A percentile compares a stretch with the other conserved stretches of the same genome.
phyloP scores from a whole-genome alignment of 92 coral and sea anemone genomes.

The Umimayanthus chanpuru region DNA sequence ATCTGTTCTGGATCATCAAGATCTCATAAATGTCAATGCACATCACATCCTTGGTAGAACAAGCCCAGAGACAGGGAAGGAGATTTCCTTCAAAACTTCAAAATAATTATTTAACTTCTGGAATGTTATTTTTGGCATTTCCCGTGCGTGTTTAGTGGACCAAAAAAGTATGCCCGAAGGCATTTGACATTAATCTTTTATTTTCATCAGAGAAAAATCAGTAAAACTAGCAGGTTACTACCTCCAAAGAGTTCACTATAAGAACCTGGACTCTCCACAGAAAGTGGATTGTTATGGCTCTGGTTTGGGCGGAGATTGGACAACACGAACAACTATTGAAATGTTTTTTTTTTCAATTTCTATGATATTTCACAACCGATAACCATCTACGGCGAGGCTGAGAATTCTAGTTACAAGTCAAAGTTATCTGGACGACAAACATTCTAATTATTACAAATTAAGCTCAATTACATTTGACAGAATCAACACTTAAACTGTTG shows the following conservation, averaged over 20 bases:
- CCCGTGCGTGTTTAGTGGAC: not conserved
- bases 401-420: not conserved
- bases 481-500: conserved; percentile 15
- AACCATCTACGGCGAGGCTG: not conserved
- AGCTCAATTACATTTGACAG: conserved; percentile 14
- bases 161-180: not conserved
- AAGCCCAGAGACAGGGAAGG: not conserved
- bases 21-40: no score
- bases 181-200: not conserved
- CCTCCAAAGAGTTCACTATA: not conserved
- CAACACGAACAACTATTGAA: no score
- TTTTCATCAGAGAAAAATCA: not conserved
- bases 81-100: not conserved
- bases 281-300: not conserved
- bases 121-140: not conserved
- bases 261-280: not conserved
- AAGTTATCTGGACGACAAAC: conserved; percentile 5
- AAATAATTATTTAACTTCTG: no score
- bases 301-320: no score
- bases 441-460: not conserved
- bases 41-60: not conserved
- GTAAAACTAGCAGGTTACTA: not conserved
- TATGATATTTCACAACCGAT: not conserved
- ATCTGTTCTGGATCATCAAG: not conserved
- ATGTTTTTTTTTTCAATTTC: not conserved